These are phyloP conservation scores for Disparrhopalites patrizii DNA, from an alignment of 2,888 invertebrate genomes.

Conservation along the genomic window DNA sequence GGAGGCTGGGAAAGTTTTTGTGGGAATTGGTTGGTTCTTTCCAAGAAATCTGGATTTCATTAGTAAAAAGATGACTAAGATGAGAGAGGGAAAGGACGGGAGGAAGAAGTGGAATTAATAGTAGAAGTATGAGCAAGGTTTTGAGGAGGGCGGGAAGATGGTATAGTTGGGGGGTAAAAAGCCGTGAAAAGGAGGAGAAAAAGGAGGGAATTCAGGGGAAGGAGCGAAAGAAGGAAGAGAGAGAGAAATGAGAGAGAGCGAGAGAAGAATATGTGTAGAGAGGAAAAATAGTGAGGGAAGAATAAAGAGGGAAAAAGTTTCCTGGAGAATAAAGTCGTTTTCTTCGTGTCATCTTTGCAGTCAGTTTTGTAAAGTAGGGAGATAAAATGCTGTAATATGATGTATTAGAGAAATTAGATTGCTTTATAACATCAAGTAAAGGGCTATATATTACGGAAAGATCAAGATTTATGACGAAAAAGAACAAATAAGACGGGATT, in stretches of 20 bases:
- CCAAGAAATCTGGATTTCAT: background rate
- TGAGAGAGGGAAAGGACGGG: background rate
- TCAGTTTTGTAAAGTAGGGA: slow-evolving; percentile 14
- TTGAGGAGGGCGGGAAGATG: background rate
- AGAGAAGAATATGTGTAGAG: background rate
- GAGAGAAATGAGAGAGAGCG: background rate
- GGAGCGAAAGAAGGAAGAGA: background rate
- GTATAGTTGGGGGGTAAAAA: background rate
- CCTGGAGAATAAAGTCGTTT: slow-evolving; percentile 12
- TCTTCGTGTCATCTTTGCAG: slow-evolving; percentile 18
- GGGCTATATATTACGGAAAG: slow-evolving; percentile 28
- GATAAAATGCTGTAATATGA: slow-evolving; percentile 26
- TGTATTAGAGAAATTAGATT: slow-evolving; percentile 33
- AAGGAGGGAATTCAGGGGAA: background rate
- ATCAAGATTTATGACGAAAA: slow-evolving; percentile 41
- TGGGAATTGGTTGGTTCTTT: background rate
- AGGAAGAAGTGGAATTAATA: background rate
- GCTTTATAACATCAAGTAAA: slow-evolving; percentile 28
- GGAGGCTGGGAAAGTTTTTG: slow-evolving; percentile 2
- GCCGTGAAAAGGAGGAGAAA: background rate
- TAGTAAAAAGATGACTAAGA: background rate
- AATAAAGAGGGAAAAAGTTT: slow-evolving; percentile 7
- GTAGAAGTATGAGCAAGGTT: background rate
- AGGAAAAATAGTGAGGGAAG: background rate
- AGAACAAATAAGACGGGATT: slow-evolving; percentile 44